Evolutionary conservation across 1,140 invertebrate species (phyloP).

Genomic region (Drosophila nigromelanica): DNA sequence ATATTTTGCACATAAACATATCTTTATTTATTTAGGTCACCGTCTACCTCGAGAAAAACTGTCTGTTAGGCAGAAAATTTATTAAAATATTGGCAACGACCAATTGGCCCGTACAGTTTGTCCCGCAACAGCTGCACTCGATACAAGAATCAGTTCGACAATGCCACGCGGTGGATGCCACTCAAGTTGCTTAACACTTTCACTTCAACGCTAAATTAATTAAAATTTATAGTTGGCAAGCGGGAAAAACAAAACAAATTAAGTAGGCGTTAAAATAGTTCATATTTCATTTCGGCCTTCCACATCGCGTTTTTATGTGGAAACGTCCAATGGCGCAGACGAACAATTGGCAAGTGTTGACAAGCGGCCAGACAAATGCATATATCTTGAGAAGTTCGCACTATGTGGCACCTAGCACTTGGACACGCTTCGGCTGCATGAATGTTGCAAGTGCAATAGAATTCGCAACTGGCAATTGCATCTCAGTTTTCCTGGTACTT

Average conservation of each 20-base stretch:
- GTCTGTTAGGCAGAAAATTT: constrained; percentile 52
- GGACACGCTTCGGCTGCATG: constrained; percentile 38
- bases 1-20: constrained; percentile 84
- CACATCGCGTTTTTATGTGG: constrained; percentile 52
- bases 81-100: constrained; percentile 61
- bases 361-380: constrained; percentile 35
- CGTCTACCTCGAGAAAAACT: constrained; percentile 40
- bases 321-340: constrained; percentile 66
- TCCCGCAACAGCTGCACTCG: constrained; percentile 52
- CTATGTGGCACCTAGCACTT: constrained; percentile 48
- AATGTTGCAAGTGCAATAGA: constrained; percentile 29
- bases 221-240: constrained; percentile 68
- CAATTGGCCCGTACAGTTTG: constrained; percentile 14
- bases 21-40: constrained; percentile 83
- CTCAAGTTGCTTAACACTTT: constrained; percentile 71
- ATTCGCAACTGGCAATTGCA: constrained; percentile 37
- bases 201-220: constrained; percentile 80
- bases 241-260: constrained; percentile 73
- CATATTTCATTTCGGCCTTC: constrained; percentile 75
- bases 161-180: constrained; percentile 28
- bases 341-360: constrained; percentile 81
- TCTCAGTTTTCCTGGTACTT: constrained; percentile 21
- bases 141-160: constrained; percentile 27
- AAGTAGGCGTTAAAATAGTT: constrained; percentile 84
- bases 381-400: constrained; percentile 9